These are phyloP conservation scores for Ceuthmochares aereus DNA, from an alignment of 2,113 vertebrate genomes.

Conservation along the genomic window DNA sequence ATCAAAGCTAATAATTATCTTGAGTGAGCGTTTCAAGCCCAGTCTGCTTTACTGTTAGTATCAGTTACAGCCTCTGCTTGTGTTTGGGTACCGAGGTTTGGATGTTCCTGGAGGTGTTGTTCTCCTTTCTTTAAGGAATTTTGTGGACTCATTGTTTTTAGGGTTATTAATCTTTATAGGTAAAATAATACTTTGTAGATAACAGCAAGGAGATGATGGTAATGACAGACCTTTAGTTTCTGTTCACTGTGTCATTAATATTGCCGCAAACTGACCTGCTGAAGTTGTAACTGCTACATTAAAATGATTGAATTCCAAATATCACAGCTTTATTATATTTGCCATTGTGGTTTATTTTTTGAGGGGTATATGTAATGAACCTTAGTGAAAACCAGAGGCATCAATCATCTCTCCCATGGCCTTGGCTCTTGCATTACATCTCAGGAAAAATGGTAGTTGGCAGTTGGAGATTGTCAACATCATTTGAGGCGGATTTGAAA, in stretches of 20 bases:
- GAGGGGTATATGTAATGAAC: not conserved
- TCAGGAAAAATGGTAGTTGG: not conserved
- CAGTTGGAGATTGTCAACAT: not conserved
- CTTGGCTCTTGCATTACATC: not conserved
- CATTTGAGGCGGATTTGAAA: not conserved
- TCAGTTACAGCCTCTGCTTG: not conserved
- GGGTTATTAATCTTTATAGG: not conserved
- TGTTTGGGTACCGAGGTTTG: accelerated
- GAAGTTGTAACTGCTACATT: not conserved
- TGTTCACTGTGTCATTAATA: not conserved
- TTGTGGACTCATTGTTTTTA: not conserved
- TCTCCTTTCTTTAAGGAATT: not conserved
- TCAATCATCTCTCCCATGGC: not conserved
- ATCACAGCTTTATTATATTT: not conserved
- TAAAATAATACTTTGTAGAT: not conserved
- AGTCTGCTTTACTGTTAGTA: not conserved
- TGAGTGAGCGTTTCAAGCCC: not conserved
- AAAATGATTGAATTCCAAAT: not conserved
- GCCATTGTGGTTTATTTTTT: not conserved
- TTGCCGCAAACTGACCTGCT: not conserved
- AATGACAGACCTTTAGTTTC: not conserved
- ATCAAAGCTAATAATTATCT: not conserved
- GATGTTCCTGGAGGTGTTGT: not conserved
- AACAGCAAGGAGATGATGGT: not conserved
- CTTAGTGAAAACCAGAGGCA: not conserved